Evolutionary conservation across 2,797 vertebrate species (phyloP).

Genomic region (Antennarius maculatus): DNA sequence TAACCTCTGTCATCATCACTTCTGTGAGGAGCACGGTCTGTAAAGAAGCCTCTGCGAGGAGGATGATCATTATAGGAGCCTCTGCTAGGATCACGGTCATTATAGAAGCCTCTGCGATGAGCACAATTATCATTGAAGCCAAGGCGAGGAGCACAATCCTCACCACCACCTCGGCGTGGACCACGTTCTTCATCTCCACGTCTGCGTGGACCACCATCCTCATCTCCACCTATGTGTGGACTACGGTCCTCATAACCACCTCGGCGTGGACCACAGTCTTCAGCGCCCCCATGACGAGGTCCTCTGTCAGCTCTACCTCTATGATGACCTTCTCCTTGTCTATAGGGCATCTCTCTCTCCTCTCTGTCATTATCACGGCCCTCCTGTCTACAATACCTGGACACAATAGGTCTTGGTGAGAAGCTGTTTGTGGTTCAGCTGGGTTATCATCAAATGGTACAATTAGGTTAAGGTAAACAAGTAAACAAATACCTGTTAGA

Average conservation of each 20-base stretch:
- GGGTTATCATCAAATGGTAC: not conserved
- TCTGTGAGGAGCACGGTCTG: too few species aligned
- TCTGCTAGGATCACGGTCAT: constrained; percentile 71
- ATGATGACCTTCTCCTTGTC: constrained; percentile 75
- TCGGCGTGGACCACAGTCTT: constrained; percentile 80
- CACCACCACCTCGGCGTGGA: constrained; percentile 75
- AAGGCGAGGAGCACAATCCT: constrained; percentile 65
- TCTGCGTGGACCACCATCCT: constrained; percentile 63
- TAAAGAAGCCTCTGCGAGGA: too few species aligned
- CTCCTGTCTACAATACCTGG: constrained; percentile 81
- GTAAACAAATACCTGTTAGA: constrained; percentile 82
- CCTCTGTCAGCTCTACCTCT: constrained; percentile 78
- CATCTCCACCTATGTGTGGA: constrained; percentile 72
- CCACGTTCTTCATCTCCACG: constrained; percentile 82
- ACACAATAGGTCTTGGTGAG: not conserved
- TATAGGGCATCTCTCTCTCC: constrained; percentile 77
- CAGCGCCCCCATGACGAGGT: constrained; percentile 77
- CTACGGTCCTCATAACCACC: constrained; percentile 74
- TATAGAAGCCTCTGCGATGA: constrained; percentile 28
- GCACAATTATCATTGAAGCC: too few species aligned
- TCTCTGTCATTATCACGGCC: constrained; percentile 83
- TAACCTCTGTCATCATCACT: constrained; percentile 81
- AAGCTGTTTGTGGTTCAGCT: not conserved
- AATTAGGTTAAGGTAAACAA: not conserved
- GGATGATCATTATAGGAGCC: constrained; percentile 30